Conservation (phyloP, 2,797 vertebrate genomes). For the Esox lucius region DNA sequence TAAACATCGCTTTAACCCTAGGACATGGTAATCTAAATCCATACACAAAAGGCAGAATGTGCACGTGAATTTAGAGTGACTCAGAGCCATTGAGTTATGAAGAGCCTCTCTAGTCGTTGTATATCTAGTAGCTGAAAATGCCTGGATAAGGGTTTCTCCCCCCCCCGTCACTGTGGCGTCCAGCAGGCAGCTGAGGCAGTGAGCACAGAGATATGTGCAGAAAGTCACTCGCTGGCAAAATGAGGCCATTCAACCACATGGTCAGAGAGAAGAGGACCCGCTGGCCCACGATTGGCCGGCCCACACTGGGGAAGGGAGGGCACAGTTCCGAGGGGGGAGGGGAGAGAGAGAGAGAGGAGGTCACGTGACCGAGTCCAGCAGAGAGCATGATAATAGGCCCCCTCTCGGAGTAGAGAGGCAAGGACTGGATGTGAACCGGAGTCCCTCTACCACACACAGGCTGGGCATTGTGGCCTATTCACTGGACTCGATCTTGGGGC, state of each 20-base stretch:
- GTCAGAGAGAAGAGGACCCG: conserved; percentile 50
- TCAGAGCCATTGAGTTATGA: not conserved
- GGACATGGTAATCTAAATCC: not conserved
- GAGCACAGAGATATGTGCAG: conserved; percentile 37
- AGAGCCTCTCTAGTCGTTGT: not conserved
- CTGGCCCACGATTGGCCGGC: conserved; percentile 54
- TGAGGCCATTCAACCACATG: conserved; percentile 65
- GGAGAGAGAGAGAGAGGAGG: not conserved
- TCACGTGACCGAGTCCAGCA: conserved; percentile 76
- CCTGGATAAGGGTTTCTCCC: not conserved
- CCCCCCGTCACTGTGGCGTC: not conserved
- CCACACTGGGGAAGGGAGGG: conserved; percentile 21
- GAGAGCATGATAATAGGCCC: conserved; percentile 79
- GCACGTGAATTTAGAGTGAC: not conserved
- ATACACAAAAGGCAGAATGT: not conserved
- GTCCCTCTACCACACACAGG: conserved; percentile 83
- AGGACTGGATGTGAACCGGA: conserved; percentile 81
- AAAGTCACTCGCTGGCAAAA: conserved; percentile 65
- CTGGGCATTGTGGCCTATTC: conserved; percentile 81
- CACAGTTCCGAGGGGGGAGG: conserved; percentile 33
- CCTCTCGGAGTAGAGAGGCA: conserved; percentile 74
- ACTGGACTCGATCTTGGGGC: conserved; percentile 79
- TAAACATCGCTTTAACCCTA: not conserved
- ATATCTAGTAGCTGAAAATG: not conserved
- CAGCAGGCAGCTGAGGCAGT: conserved; percentile 8